Evolutionary conservation across 2,113 vertebrate genomes (phyloP).

Genomic region (Platycercus adscitus): DNA sequence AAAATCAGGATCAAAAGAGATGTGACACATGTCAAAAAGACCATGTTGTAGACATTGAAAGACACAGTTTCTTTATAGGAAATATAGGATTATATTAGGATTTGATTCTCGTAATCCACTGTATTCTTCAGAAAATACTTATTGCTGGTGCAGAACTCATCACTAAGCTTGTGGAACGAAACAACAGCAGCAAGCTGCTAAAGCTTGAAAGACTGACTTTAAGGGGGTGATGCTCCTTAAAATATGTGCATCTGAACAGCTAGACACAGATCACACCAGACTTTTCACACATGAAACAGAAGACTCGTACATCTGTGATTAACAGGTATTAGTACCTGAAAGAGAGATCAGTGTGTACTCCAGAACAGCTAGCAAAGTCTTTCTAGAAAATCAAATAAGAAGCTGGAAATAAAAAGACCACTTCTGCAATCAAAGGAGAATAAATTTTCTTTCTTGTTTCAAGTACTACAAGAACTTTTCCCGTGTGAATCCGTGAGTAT

Average conservation of each 20-base stretch:
- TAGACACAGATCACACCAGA: background rate
- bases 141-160: background rate
- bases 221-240: background rate
- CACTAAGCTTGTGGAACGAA: background rate
- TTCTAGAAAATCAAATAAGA: background rate
- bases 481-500: background rate
- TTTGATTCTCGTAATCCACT: background rate
- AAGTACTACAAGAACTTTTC: background rate
- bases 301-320: background rate
- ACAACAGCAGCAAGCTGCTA: background rate
- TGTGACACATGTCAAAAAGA: background rate
- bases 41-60: background rate
- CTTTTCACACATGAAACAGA: background rate
- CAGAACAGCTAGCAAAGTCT: background rate
- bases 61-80: background rate
- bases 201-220: background rate
- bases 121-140: background rate
- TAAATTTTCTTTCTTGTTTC: background rate
- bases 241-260: background rate
- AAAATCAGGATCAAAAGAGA: background rate
- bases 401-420: background rate
- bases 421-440: background rate
- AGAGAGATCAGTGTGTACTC: background rate
- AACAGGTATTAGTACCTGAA: background rate
- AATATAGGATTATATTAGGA: background rate